Base-by-base conservation (phyloP, 2,797 vertebrate species). In the Intellagama lesueurii region DNA sequence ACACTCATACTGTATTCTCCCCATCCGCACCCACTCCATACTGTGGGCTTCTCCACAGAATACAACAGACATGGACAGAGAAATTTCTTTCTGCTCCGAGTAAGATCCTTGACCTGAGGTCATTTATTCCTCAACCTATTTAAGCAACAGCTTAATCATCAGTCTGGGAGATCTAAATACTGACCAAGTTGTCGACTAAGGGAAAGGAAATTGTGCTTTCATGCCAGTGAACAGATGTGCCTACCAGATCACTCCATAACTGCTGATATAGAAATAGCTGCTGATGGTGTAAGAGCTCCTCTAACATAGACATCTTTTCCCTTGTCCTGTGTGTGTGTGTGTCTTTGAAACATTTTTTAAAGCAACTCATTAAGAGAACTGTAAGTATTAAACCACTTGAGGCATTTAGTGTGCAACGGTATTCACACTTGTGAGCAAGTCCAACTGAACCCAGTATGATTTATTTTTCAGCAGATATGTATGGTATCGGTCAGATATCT, bases 111-210 rank as follows among this genome's bases (percentile, higher is more conserved):
- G 68, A 90, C 83, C 93, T 91, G 30, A 93, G 93, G 95, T 96
- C 88, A 95, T 94, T 95, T 95, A 93, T 92, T 95, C 70, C 94
- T 1, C 93, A 95, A 94, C 96, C 91, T 95, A 97, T 97, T 98
- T 97, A 96, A 97, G 97, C 92, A 98, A 97, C 94, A 96, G 95
- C 96, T 96, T 96, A 96, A 97, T 98, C 96, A 98, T 98, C 98
- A 97, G 94, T 98, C 94, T 94, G 95, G 94, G 96, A 96, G 97
- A 97, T 94, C 95, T 97, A 98, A 98, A 98, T 97, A 96, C 72
- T 95, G 94, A 91, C 44, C 87, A 93, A 95, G 95, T 96, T 97
- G 96, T 96, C 91, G 96, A 97, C 95, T 97, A 96, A 97, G 96
- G 95, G 96, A 96, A 97, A 97, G 93, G 95, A 95, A 96, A 91